phyloP scores from a whole-genome alignment of 2,113 vertebrate species.

The Chloropsis hardwickii region DNA sequence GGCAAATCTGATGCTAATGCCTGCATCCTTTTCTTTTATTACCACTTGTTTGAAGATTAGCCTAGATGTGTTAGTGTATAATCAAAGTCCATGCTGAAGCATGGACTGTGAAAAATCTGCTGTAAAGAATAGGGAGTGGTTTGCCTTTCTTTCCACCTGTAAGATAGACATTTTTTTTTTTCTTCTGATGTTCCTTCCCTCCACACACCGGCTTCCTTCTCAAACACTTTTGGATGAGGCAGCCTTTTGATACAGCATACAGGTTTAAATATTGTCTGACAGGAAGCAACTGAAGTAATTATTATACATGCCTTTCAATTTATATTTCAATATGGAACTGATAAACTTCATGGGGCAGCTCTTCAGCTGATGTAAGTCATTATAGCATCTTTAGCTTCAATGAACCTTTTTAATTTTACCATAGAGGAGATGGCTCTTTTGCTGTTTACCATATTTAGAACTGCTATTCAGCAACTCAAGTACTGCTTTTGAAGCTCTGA shows the following conservation, averaged over 20 bases:
- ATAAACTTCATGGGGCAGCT: conserved; percentile 31
- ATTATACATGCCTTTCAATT: background rate
- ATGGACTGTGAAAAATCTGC: background rate
- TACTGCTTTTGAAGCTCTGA: conserved; percentile 53
- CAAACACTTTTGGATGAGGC: background rate
- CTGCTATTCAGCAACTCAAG: conserved; percentile 46
- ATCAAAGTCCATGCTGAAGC: background rate
- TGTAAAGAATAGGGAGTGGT: background rate
- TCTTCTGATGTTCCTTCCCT: background rate
- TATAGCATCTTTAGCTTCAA: conserved; percentile 16
- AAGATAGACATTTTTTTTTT: background rate
- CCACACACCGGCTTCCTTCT: background rate
- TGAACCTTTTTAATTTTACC: conserved; percentile 33
- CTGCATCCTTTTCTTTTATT: background rate
- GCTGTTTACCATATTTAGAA: conserved; percentile 45
- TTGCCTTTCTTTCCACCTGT: background rate
- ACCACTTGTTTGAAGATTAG: background rate
- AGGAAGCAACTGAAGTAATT: background rate
- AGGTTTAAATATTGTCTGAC: background rate
- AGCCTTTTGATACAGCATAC: background rate
- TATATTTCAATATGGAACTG: conserved; percentile 12
- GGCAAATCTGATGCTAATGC: background rate
- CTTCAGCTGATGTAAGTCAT: conserved; percentile 42
- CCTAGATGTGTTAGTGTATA: background rate
- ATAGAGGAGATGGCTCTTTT: conserved; percentile 23